Evolutionary conservation across 1,140 invertebrate genomes (phyloP).

Genomic region (Tribolium madens): DNA sequence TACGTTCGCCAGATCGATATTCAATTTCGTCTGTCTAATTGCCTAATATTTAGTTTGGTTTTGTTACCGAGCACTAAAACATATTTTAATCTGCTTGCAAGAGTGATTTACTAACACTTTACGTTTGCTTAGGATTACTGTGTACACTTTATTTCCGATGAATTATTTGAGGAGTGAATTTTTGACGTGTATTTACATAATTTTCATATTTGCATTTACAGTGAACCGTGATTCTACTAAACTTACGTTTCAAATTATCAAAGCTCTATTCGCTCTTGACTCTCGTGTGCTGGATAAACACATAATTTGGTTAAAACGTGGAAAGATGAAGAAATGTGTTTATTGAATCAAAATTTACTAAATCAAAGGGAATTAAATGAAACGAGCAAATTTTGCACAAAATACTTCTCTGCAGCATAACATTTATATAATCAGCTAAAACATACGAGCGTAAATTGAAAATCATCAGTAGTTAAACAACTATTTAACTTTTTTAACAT

Average conservation of each 20-base stretch:
- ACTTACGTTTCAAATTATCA: slow-evolving; percentile 6
- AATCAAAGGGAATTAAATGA: neutral
- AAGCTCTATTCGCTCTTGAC: neutral
- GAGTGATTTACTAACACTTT: slow-evolving; percentile 27
- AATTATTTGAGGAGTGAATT: slow-evolving; percentile 27
- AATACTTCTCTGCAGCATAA: too few species aligned
- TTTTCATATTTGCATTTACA: slow-evolving; percentile 30
- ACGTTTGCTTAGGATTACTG: slow-evolving; percentile 30
- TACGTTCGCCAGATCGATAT: neutral
- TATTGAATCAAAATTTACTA: neutral
- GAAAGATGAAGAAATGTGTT: neutral
- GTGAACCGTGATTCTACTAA: slow-evolving; percentile 11
- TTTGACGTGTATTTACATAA: slow-evolving; percentile 36
- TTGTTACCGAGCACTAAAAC: neutral
- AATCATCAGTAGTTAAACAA: too few species aligned
- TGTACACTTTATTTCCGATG: neutral
- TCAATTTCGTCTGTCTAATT: neutral
- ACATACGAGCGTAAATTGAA: too few species aligned
- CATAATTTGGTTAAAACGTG: slow-evolving; percentile 1
- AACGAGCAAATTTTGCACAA: too few species aligned
- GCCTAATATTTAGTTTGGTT: slow-evolving; percentile 5
- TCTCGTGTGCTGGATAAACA: neutral
- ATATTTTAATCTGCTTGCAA: slow-evolving; percentile 17
- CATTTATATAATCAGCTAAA: too few species aligned
- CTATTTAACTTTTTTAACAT: slow-evolving; percentile 17